Base-by-base conservation (phyloP, 92 coral and sea anemone genomes). In the Zoanthus sociatus region DNA sequence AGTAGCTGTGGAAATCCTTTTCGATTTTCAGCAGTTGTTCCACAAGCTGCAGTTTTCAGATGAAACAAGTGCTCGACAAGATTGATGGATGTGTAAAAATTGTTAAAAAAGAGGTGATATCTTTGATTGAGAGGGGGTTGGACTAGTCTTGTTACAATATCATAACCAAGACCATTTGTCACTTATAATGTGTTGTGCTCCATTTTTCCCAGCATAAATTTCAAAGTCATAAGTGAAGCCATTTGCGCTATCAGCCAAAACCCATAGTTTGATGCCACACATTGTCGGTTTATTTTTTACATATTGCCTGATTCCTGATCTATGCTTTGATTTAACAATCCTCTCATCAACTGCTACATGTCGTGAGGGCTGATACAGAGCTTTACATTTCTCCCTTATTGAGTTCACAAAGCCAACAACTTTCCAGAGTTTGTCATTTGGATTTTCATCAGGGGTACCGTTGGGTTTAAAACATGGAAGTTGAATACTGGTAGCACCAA, bases 151-250 rank as follows among this genome's bases (percentile, higher is more conserved):
- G 83, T 92, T 1, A 92, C 93, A 9, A 94, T 90, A 89, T 88
- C 92, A 84, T 94, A 94, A 6, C 92, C 97, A 46, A 94, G 90
- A 16, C 94, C 94, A 88, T 92, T 66, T 66, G 9, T 31, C 77
- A 63, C 88, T 79, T 9, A 84, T 73, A 37, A 69, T 67, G 8
- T 67, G 45, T 67, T 67, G 37, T 47, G 98, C 95, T 11, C 69
- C 84, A 76, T 83, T 66, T 67, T 76, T 88, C n/a, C 95, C 98
- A 18, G 84, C 74, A 73, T 89, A 89, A 31, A 92, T 46, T 30
- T 89, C 86, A 76, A 92, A 92, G 55, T 92, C 88, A n/a, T 53
- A 16, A 20, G 94, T 94, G 55, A 90, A 92, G 18, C 94, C 92
- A 75, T 82, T 92, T 14, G 86, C 56, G 71, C 94, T 89, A 50